These are phyloP conservation scores for Polyergus mexicanus DNA, from an alignment of 1,140 invertebrate species.

Conservation along the genomic window DNA sequence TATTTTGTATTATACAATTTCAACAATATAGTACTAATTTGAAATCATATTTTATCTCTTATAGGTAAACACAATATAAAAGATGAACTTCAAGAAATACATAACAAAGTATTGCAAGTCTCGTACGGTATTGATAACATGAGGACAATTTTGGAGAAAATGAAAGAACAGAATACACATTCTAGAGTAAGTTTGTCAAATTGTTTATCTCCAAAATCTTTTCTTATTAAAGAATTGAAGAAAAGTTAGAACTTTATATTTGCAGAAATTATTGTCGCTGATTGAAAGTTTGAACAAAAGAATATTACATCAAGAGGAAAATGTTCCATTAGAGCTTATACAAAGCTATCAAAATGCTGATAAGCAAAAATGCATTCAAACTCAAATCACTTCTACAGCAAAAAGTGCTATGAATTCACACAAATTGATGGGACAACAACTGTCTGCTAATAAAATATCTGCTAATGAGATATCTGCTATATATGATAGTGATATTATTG, in stretches of 20 bases:
- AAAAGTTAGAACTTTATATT: conserved; percentile 17
- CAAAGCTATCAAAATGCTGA: conserved; percentile 60
- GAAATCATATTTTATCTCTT: conserved; percentile 38
- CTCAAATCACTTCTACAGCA: neutral
- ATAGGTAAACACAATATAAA: conserved; percentile 70
- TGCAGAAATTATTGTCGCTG: conserved; percentile 66
- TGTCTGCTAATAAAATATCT: neutral
- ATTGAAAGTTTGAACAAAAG: conserved; percentile 63
- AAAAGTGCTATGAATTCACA: conserved; percentile 6
- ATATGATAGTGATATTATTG: neutral
- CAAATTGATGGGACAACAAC: neutral
- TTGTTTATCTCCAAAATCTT: neutral
- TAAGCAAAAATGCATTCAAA: neutral
- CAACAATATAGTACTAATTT: neutral
- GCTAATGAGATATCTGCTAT: no score
- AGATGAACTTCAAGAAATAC: conserved; percentile 61
- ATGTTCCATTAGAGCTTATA: conserved; percentile 74
- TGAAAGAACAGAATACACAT: conserved; percentile 69
- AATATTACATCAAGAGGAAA: conserved; percentile 73
- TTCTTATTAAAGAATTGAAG: neutral
- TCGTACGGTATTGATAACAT: conserved; percentile 52
- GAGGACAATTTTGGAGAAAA: conserved; percentile 63
- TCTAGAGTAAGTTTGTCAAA: conserved; percentile 68
- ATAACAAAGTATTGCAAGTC: conserved; percentile 37
- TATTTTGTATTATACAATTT: neutral